These are phyloP conservation scores for Tachina grossa DNA, from an alignment of 2,888 invertebrate genomes.

Conservation along the genomic window DNA sequence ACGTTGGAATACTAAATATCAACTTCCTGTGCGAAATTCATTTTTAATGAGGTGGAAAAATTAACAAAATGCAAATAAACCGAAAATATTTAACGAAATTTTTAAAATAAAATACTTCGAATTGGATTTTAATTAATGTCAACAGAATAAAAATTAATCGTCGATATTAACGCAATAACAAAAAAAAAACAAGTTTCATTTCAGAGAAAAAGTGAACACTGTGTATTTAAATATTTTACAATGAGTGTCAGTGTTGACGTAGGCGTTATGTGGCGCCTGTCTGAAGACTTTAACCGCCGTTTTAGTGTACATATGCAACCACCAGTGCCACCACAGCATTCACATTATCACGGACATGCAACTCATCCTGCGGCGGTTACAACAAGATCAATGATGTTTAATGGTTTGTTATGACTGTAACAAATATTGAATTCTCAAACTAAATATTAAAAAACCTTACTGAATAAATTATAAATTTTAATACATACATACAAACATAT, in stretches of 20 bases:
- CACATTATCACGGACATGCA: constrained; percentile 70
- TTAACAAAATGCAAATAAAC: constrained; percentile 26
- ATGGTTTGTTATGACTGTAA: constrained; percentile 74
- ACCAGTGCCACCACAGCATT: constrained; percentile 76
- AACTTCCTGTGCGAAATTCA: constrained; percentile 45
- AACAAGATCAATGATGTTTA: constrained; percentile 79
- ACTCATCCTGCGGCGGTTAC: constrained; percentile 66
- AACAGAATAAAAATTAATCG: constrained; percentile 3
- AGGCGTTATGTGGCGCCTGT: constrained; percentile 83
- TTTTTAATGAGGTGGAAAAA: neutral
- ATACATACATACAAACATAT: too few species aligned
- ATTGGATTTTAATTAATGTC: constrained; percentile 33
- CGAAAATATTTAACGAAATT: constrained; percentile 18
- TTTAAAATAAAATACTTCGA: constrained; percentile 51
- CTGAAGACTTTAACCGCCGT: constrained; percentile 82
- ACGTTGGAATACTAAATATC: neutral
- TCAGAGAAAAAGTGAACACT: constrained; percentile 37
- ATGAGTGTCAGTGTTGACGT: constrained; percentile 83
- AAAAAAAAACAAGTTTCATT: constrained; percentile 50
- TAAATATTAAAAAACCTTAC: too few species aligned
- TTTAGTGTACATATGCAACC: constrained; percentile 82
- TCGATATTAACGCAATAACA: constrained; percentile 20
- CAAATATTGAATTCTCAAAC: neutral
- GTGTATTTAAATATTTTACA: constrained; percentile 47
- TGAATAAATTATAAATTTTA: too few species aligned